A percentile compares a stretch with the other conserved stretches of the same genome.
These are phyloP conservation scores for Notechis scutatus DNA, from an alignment of 2,113 vertebrate genomes.

Conservation along the genomic window DNA sequence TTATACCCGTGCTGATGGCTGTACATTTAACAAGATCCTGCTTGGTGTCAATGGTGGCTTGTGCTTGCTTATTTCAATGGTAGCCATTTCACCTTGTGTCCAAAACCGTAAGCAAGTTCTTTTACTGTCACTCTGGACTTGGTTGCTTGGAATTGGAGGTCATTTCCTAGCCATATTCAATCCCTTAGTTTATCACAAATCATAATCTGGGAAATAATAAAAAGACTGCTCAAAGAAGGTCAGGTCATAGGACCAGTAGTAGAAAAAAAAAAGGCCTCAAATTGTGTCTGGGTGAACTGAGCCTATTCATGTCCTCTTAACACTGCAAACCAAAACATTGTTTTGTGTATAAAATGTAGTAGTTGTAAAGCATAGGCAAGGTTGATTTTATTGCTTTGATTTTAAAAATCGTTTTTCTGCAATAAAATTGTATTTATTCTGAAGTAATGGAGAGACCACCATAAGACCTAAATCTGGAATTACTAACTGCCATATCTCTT, in stretches of 20 bases:
- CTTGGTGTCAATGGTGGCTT: conserved; percentile 86
- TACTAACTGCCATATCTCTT: neutral
- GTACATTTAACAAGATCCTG: conserved; percentile 87
- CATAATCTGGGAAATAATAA: neutral
- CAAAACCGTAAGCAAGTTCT: conserved; percentile 80
- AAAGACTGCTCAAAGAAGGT: neutral
- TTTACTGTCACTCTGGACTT: neutral
- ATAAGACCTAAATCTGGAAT: neutral
- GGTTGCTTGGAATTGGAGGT: neutral
- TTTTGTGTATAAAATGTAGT: neutral
- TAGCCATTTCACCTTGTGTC: conserved; percentile 89
- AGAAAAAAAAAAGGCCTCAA: neutral
- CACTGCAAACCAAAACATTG: neutral
- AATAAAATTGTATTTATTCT: neutral
- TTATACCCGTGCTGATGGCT: conserved; percentile 84
- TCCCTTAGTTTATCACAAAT: neutral
- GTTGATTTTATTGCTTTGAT: neutral
- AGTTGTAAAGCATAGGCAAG: neutral
- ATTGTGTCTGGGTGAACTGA: neutral
- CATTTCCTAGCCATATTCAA: neutral
- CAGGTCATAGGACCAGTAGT: neutral
- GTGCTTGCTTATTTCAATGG: conserved; percentile 84
- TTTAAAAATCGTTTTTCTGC: neutral
- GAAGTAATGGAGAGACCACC: neutral
- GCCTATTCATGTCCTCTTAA: neutral